Base-by-base conservation (phyloP, 2,888 invertebrate genomes). In the Terebella lapidaria region DNA sequence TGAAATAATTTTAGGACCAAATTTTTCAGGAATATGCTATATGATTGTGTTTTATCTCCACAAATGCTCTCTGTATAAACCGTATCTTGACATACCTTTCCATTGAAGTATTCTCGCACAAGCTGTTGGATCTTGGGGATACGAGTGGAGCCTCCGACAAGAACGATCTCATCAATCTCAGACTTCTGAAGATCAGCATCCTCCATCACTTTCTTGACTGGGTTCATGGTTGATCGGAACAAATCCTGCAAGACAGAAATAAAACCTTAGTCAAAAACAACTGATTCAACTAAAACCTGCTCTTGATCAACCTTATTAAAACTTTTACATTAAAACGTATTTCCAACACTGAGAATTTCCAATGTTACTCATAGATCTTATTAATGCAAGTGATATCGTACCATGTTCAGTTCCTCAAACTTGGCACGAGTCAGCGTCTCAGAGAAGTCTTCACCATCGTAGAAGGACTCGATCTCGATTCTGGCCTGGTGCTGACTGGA, bases 141-240 rank as follows among this genome's bases (percentile, higher is more conserved):
- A 85, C 99, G 90, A 18, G 99, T 99, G 5, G 96, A 96, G 67
- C 99, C 99, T 75, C 99, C 99, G 56, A 99, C 99, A 56, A 99
- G 85, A 2, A 99, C 97, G 74, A 99, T 96, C 83, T 99, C 99
- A 81, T 97, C 92, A 45, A 99, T 91, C 74, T 99, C 96, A 74
- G 92, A 92, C 82, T 95, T 96, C 84, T 92, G 92, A 89, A 99
- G 91, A 80, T 96, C 96, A n/a, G 95, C 93, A 83, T 99, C 99
- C 81, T 96, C 95, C 75, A 99, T 83, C 15, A 97, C 93, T 81
- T 93, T 93, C 81, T 93, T 90, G 4, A 96, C 94, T 2, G 94
- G 94, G 81, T 94, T 93, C 84, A 95, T 85, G 27, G 95, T 95
- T 4, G 92, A 92, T 72, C 92, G 87, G 83, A 84, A 84, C 54